Base-by-base conservation (phyloP, 1,140 invertebrate species). In the Teleogryllus occipitalis region DNA sequence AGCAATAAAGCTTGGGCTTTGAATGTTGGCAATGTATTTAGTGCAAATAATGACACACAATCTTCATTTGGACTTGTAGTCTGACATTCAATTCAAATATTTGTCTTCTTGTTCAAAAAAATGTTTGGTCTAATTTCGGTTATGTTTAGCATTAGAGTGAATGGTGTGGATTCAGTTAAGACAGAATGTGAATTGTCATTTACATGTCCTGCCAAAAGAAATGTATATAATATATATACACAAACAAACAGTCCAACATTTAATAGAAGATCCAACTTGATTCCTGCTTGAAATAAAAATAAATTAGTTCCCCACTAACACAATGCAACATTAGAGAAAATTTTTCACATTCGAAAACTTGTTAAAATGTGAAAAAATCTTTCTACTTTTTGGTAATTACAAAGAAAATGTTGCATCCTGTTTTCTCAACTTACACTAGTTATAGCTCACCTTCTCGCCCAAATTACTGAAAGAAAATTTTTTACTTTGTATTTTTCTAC, bases 151-250 rank as follows among this genome's bases (percentile, higher is more conserved):
- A 65, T 65, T 14, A 65, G 54, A 65, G 54, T 65, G 54, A 65
- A 18, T 65, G 54, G 54, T 65, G 54, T 65, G 54, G 54, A 65
- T 65, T 65, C 54, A 65, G 54, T 65, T 65, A 65, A 65, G 54
- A 65, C 54, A 65, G 10, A 65, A 65, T 65, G 54, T 65, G 18
- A 65, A 18, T 14, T 14, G 54, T 14, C 18, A 39, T 18, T 65
- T 14, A 65, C 54, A 65, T 65, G 54, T 65, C 54, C 54, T 65
- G 54, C 54, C 18, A 65, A 65, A 65, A 18, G 18, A 65, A 65
- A 65, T 39, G 27, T 39, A 39, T 39, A 65, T 14, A 65, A 65
- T 14, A 65, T 10, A 65, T 14, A 65, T 10, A 65, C 10, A 65
- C 10, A 65, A 65, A 65, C 10, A 65, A 65, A 65, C 10, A 65